Base-by-base conservation (phyloP, 2,113 vertebrate genomes). In the Tenebrosternarchus preto region DNA sequence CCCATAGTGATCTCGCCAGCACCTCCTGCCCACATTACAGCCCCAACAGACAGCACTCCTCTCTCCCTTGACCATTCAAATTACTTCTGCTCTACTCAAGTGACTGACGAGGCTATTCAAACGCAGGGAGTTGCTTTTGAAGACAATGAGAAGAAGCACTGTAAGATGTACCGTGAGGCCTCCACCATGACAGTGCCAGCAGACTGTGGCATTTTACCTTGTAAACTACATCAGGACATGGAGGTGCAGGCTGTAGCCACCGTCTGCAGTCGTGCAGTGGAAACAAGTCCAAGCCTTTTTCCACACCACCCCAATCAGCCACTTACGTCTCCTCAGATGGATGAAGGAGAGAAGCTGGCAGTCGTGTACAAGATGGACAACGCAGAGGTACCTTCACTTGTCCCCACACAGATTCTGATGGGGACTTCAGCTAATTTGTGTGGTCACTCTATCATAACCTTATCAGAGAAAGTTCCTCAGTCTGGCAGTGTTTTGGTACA, bases 211-310 rank as follows among this genome's bases (percentile, higher is more conserved):
- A 39, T 87, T 63, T 81, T 59, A 9, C 66, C 83, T 5, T 73
- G 66, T 46, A 93, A 90, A 77, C 91, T 87, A 29, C 85, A 80
- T 81, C 92, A 90, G 25, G 96, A 98, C 68, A 95, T 93, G 1
- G 97, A 94, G 84, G 96, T 99, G 46, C 98, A 99, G 85, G 96
- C 97, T 0, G 97, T 98, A 72, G 94, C 93, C 0, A 86, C 88
- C 0, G 92, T 92, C 3, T 91, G 95, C 84, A 95, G 90, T 83
- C 95, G 93, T 80, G 93, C 95, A 0, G 95, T 95, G 17, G 93
- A 93, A 77, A 99, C 98, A 11, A 99, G 98, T 76, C 98, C 97
- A 3, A 95, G 95, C 82, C 95, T 98, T 88, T 90, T 96, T 27
- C 61, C 92, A 0, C 86, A 91, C 0, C 86, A 92, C 36, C 75